Evolutionary conservation across 2,113 vertebrate species (phyloP).

Genomic region (Prunella himalayana): DNA sequence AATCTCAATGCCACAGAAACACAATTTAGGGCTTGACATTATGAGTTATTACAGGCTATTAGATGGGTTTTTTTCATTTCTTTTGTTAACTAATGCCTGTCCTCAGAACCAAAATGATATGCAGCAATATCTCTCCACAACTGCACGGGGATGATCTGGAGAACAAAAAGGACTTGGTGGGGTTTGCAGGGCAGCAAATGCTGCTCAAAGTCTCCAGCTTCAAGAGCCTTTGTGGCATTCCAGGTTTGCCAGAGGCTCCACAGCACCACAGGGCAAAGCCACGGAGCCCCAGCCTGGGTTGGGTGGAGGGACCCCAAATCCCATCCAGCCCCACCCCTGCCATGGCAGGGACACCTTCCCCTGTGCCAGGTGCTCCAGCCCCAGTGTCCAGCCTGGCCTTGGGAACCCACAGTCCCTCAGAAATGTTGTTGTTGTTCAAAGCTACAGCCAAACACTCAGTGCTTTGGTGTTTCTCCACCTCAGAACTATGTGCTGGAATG

Average conservation of each 20-base stretch:
- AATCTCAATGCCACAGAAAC: background rate
- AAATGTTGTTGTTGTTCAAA: background rate
- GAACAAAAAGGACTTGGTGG: background rate
- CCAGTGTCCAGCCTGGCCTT: background rate
- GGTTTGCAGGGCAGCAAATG: background rate
- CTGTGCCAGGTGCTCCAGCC: background rate
- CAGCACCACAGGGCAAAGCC: background rate
- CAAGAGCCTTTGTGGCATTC: background rate
- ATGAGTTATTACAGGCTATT: constrained; percentile 20
- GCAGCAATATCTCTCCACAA: background rate
- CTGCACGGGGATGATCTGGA: too few species aligned
- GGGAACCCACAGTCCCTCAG: background rate
- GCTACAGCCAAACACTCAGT: background rate
- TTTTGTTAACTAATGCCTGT: background rate
- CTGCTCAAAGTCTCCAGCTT: background rate
- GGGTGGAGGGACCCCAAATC: background rate
- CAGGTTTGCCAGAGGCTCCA: background rate
- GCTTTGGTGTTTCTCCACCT: background rate
- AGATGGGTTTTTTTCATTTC: background rate
- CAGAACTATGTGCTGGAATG: background rate
- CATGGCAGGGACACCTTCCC: background rate
- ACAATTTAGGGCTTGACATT: background rate
- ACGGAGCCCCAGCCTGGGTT: background rate
- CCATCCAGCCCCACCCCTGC: background rate
- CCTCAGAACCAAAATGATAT: background rate